Conservation (phyloP, 2,888 invertebrate genomes). For the Euzophera pinguis region DNA sequence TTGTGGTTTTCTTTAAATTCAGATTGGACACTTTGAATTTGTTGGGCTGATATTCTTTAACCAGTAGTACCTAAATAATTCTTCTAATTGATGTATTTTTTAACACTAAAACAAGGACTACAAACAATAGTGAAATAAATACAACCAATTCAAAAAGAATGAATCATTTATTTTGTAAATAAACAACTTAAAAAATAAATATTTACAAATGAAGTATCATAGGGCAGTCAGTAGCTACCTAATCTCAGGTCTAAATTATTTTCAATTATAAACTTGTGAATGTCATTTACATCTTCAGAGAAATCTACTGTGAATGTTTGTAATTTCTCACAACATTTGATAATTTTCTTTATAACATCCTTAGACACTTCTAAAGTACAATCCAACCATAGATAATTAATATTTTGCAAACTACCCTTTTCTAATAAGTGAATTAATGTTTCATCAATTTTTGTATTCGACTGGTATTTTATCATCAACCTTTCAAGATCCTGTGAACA, state of each 20-base stretch:
- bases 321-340: slow-evolving; percentile 55
- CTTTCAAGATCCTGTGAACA: slow-evolving; percentile 58
- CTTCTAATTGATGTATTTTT: no score
- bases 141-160: slow-evolving; percentile 23
- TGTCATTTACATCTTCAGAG: slow-evolving; percentile 49
- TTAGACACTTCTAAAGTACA: slow-evolving; percentile 68
- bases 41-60: no score
- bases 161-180: slow-evolving; percentile 32
- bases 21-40: no score
- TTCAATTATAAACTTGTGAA: slow-evolving; percentile 56
- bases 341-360: slow-evolving; percentile 53
- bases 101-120: no score
- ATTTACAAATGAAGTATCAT: slow-evolving; percentile 19
- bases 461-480: slow-evolving; percentile 65
- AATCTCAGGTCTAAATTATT: slow-evolving; percentile 69
- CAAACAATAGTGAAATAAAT: slow-evolving; percentile 15
- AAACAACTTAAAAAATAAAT: slow-evolving; percentile 23
- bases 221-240: slow-evolving; percentile 54
- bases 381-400: slow-evolving; percentile 65
- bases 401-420: slow-evolving; percentile 54
- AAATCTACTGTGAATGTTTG: slow-evolving; percentile 63
- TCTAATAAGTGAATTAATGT: slow-evolving; percentile 52
- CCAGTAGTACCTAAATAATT: no score
- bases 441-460: slow-evolving; percentile 57
- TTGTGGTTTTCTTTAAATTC: no score